Evolutionary conservation across 2,797 vertebrate species (phyloP), one percentile per base, ranked within the genome.

Genomic region (Darevskia mixta): DNA sequence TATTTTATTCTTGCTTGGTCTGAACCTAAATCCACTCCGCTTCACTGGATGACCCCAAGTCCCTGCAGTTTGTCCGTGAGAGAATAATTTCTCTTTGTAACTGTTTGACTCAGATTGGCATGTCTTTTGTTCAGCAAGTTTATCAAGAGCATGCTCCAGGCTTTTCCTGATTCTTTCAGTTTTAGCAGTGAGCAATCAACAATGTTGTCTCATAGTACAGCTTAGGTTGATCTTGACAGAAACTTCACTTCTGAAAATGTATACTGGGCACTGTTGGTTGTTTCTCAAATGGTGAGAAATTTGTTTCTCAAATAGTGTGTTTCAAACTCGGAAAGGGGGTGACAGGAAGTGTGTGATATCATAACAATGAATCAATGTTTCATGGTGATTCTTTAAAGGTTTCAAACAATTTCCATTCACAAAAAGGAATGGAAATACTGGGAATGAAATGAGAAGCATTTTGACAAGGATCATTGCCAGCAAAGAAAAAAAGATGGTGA

Each of bases 31-130:
- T 5, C 45, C 20, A 69, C 67, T 85, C 25, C 41, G 5, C 73
- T 81, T 85, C 35, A 69, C 69, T 77, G 43, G 72, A 67, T 86
- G 79, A 77, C 43, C 71, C 29, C 25, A 69, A 41, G 84, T 85
- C 64, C 49, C 27, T 38, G 13, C 32, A 41, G 17, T 80, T 81
- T 81, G 25, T 67, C 58, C 38, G 10, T 3, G 41, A 80, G 41
- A 81, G 43, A 83, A 77, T 83, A 76, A 81, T 89, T 86, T 81
- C 41, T 76, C 18, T 86, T 87, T 89, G 61, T 82, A 76, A 29
- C 25, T 82, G 38, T 55, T 18, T 80, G 32, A 82, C 32, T 43
- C 45, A 43, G 45, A 83, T 72, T 89, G 58, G 32, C 69, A 86
- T 67, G 61, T 82, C 77, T 75, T 85, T 88, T 88, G 82, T 85